Base-by-base conservation (phyloP, 37 sponge, comb jelly and placozoan species). In the Amphimedon queenslandica region DNA sequence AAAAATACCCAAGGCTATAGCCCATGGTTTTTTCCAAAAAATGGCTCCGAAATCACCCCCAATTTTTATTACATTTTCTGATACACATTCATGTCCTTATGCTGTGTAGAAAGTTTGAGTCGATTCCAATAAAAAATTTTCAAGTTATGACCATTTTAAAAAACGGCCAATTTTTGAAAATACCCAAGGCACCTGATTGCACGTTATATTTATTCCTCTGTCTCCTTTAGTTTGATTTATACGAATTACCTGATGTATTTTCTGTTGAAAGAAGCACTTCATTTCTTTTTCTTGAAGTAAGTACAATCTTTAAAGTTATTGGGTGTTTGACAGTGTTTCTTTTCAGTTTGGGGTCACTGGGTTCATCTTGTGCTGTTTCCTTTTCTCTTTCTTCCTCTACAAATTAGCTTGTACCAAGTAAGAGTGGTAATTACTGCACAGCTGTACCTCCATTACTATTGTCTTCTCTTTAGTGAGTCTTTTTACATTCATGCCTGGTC, bases 401-500 rank as follows among this genome's bases (percentile, higher is more conserved):
- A 86, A 79, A 63, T 6, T 79, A 60, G 53, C 79, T 30, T 64
- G 24, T 39, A 76, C 10, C 33, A 25, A 4, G 24, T 20, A 2
- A 47, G 8, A 18, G 53, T n/a, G 35, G 32, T 55, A 51, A 20
- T n/a, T n/a, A n/a, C n/a, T n/a, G n/a, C n/a, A n/a, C n/a, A n/a
- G n/a, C 53, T 47, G 8, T 47, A 47, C 13, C 73, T 55, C 18
- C 43, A 34, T 55, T 21, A 23, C 4, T 16, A 4, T 72, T 60
- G 2, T 39, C 30, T 5, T 29, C 11, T 70, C 3, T 39, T 25
- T 23, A 70, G 71, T 24, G 80, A 69, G 18, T 23, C 63, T 31
- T 37, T 47, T 29, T 39, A 36, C n/a, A 42, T 23, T 37, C 58
- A 70, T 34, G 69, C 84, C 21, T 84, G 90, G 90, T 89, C 90